phyloP scores from a whole-genome alignment of 2,113 vertebrate genomes.

The Ictalurus furcatus region DNA sequence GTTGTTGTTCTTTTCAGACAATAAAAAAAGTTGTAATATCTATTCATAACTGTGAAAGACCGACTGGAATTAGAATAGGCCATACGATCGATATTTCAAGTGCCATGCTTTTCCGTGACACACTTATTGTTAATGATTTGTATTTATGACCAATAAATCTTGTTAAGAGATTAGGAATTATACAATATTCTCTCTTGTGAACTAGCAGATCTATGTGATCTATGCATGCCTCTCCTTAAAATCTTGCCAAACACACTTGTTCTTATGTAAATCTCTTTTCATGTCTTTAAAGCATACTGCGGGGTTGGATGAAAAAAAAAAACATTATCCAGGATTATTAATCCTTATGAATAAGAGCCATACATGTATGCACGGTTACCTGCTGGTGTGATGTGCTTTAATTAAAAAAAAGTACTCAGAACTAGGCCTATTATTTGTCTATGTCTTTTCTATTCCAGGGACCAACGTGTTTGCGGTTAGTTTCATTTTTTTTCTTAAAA shows the following conservation, averaged over 20 bases:
- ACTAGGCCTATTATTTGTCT: conserved; percentile 29
- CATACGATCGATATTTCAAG: conserved; percentile 20
- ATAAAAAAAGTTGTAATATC: neutral
- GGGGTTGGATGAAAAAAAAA: conserved; percentile 61
- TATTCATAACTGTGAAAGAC: neutral
- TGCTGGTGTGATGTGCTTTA: conserved; percentile 36
- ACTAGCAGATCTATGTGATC: conserved; percentile 40
- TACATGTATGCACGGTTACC: conserved; percentile 35
- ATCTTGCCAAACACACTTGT: conserved; percentile 61
- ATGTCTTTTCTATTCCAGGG: conserved; percentile 58
- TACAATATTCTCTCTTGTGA: conserved; percentile 39
- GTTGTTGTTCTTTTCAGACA: neutral
- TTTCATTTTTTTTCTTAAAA: conserved; percentile 25
- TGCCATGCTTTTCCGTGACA: conserved; percentile 36
- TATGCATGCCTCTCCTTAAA: conserved; percentile 40
- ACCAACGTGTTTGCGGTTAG: conserved; percentile 56
- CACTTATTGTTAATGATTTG: conserved; percentile 34
- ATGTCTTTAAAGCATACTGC: conserved; percentile 58
- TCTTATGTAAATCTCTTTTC: conserved; percentile 52
- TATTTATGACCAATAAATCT: conserved; percentile 44
- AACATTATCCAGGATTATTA: neutral
- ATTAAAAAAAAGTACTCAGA: conserved; percentile 28
- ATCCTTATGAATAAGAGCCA: conserved; percentile 50
- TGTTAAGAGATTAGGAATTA: conserved; percentile 36
- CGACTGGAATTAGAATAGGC: conserved; percentile 15